Base-by-base conservation (phyloP, 2,888 invertebrate species). In the Orchestes rusci region DNA sequence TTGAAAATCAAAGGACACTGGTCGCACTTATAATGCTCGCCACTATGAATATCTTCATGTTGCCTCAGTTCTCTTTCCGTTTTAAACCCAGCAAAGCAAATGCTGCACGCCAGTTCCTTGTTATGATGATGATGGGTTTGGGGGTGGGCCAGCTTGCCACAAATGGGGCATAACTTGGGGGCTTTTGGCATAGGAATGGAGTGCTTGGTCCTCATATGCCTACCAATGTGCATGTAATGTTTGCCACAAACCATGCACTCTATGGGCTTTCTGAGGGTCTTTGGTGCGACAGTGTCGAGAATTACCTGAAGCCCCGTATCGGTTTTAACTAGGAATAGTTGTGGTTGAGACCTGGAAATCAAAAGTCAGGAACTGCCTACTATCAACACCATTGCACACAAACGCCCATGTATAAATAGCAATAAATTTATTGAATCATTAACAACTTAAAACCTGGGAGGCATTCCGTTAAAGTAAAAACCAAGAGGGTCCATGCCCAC, bases 201-300 rank as follows among this genome's bases (percentile, higher is more conserved):
- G 38, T 38, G 36, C 7, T 20, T 18, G 12, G 5, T 8, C 18
- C 59, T 51, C 58, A 62, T 61, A 45, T 64, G 63, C 49, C 59
- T 45, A 31, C 58, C 61, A 28, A 63, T 52, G 44, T 61, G 62
- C 4, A 61, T 55, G 8, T 62, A 58, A 2, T 55, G 45, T 47
- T 62, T 62, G 2, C 47, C 41, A 43, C 63, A 64, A 23, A 60
- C 50, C 1, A 56, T 51, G 40, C 63, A 64, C 23, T 52, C 30
- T 0, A 58, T 58, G 3, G 52, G 36, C 20, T 12, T 33, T 13
- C 10, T 13, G n/a, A 12, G 15, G 7, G 2, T 34, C 17, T 16
- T 23, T 13, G 46, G 42, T 2, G 42, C 31, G 7, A 35, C 12
- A 7, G 39, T 35, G 10, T 36, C 43, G 10, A 43, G 35, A 13